Evolutionary conservation across 2,797 vertebrate genomes (phyloP), one percentile per base, ranked within the genome.

Genomic region (Chaenodraco wilsoni): DNA sequence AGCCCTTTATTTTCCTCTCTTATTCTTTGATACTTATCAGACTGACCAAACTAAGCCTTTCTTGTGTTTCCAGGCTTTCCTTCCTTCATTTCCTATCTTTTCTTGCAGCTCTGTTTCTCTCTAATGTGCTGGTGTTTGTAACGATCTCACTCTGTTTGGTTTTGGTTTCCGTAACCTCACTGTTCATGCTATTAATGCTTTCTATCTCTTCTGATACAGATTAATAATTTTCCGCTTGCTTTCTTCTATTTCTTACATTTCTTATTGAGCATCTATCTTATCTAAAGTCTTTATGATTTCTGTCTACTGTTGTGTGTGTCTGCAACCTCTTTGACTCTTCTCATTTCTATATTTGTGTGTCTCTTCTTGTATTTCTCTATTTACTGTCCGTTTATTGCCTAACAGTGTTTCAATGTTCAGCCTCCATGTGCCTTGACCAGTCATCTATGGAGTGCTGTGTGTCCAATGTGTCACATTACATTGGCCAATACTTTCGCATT

Each of bases 21-120:
- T 90, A 83, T 92, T 93, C 74, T 91, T 91, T 92, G 81, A 89
- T 90, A 89, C 76, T 88, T 91, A 88, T 92, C 90, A 89, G 88
- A 94, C 90, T 93, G 92, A 94, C 91, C 82, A 91, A 92, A 92
- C 90, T 91, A 89, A 94, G 93, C 87, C 91, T 93, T 84, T 94
- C 90, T 94, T 94, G 87, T 92, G 89, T 94, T 94, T 94, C 74
- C 92, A 94, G 93, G 91, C 93, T 91, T 91, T 84, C 78, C 87
- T 86, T 87, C 84, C 86, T 91, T 90, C 89, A 76, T 92, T 82
- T 82, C 85, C 82, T 91, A 87, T 92, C 89, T 92, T 91, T 93
- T 91, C 92, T 92, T 91, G 88, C 89, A 84, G 92, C 93, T 92
- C 86, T 89, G 57, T 91, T 86, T 88, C 88, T 92, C 86, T 91